phyloP scores from a whole-genome alignment of 2,888 invertebrate genomes.

The Nebria salina region DNA sequence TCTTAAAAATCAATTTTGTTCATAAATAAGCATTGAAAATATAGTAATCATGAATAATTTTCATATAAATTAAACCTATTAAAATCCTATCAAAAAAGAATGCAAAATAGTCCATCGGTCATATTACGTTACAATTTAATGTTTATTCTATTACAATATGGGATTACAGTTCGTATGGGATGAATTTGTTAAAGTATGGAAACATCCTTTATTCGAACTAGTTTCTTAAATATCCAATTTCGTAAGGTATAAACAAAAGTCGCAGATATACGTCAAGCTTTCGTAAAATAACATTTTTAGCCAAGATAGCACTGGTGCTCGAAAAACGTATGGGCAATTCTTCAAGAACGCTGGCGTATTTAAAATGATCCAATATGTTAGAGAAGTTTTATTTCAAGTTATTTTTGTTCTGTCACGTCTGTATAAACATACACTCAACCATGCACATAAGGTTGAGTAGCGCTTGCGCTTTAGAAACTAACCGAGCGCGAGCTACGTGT shows the following conservation, averaged over 20 bases:
- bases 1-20: background rate
- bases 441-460: background rate
- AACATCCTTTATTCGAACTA: background rate
- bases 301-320: background rate
- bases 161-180: too few species aligned
- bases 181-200: too few species aligned
- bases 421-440: constrained; percentile 19
- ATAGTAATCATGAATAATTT: too few species aligned
- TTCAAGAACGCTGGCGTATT: background rate
- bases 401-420: constrained; percentile 27
- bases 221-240: background rate
- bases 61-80: background rate
- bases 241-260: background rate
- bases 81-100: background rate
- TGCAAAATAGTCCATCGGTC: background rate
- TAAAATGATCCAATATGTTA: constrained; percentile 10
- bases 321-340: constrained; percentile 19
- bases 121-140: too few species aligned
- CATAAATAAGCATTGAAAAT: too few species aligned
- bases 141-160: too few species aligned
- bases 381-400: constrained; percentile 18
- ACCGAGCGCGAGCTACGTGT: background rate
- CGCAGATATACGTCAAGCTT: background rate
- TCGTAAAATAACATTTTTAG: background rate
- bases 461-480: background rate